Conservation (phyloP, 2,888 invertebrate genomes). For the Lobophora halterata region DNA sequence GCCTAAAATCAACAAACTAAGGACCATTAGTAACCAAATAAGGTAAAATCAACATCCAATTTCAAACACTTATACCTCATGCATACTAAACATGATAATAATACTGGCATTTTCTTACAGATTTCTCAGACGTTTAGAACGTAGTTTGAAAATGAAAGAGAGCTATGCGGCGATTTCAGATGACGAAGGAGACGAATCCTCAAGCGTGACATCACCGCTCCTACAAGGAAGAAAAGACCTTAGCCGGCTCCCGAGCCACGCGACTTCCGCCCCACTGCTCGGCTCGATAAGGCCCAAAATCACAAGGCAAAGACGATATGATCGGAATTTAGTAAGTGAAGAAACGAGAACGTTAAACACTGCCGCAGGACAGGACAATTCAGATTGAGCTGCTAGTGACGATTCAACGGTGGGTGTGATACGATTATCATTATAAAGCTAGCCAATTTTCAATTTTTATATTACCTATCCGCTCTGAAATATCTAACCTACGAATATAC, state of each 20-base stretch:
- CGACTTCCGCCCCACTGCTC: slow-evolving; percentile 70
- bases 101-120: slow-evolving; percentile 55
- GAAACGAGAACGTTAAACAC: slow-evolving; percentile 68
- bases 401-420: slow-evolving; percentile 1
- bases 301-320: slow-evolving; percentile 69
- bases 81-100: too few relatives aligned
- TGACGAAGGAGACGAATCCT: slow-evolving; percentile 82
- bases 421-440: slow-evolving; percentile 2
- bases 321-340: slow-evolving; percentile 66
- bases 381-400: slow-evolving; percentile 62
- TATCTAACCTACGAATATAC: background rate
- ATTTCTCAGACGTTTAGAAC: slow-evolving; percentile 86
- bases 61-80: too few relatives aligned
- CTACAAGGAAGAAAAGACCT: slow-evolving; percentile 71
- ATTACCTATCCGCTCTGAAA: slow-evolving; percentile 8
- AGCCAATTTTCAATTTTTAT: slow-evolving; percentile 6
- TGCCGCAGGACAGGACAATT: slow-evolving; percentile 66
- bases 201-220: slow-evolving; percentile 84
- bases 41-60: slow-evolving; percentile 76
- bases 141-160: slow-evolving; percentile 85
- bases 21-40: slow-evolving; percentile 89
- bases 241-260: slow-evolving; percentile 56
- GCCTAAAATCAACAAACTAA: slow-evolving; percentile 84
- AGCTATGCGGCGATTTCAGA: slow-evolving; percentile 81
- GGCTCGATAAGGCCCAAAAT: slow-evolving; percentile 72